Conservation (phyloP, 2,797 vertebrate species). For the Bufotes viridis region DNA sequence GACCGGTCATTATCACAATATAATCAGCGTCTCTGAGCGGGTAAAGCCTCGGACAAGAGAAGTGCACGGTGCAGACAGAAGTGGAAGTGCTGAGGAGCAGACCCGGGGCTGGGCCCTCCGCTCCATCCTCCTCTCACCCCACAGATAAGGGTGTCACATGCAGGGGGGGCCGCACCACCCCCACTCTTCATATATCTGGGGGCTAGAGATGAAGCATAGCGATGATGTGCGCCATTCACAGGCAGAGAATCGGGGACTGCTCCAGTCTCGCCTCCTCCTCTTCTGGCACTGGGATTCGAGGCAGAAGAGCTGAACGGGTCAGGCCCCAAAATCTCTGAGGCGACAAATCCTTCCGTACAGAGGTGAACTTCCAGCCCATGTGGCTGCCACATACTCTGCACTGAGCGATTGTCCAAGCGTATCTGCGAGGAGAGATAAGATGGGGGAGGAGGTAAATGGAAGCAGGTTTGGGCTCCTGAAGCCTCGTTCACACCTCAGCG, state of each 20-base stretch:
- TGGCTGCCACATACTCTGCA: conserved; percentile 90
- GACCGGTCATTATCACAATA: not conserved
- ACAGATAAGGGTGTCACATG: conserved; percentile 20
- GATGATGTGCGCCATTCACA: conserved; percentile 72
- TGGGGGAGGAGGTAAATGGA: not conserved
- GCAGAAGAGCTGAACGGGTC: conserved; percentile 93
- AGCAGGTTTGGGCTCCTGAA: too few relatives aligned
- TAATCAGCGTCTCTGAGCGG: not conserved
- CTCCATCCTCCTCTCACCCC: not conserved
- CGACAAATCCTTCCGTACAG: conserved; percentile 92
- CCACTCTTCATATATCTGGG: not conserved
- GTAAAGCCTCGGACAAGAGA: not conserved
- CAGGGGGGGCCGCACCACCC: not conserved
- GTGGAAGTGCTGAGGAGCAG: not conserved
- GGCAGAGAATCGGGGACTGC: conserved; percentile 85
- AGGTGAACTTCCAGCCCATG: conserved; percentile 97
- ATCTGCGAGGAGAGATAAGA: conserved; percentile 73
- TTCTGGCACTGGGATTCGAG: conserved; percentile 87
- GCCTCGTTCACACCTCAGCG: too few relatives aligned
- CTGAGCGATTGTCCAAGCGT: conserved; percentile 96
- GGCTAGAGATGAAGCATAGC: conserved; percentile 6
- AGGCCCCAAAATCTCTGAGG: conserved; percentile 95
- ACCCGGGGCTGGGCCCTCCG: not conserved
- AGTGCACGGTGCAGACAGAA: not conserved
- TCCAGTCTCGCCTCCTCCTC: conserved; percentile 77